phyloP scores from a whole-genome alignment of 2,797 vertebrate species.

The Thripadectes ignobilis region DNA sequence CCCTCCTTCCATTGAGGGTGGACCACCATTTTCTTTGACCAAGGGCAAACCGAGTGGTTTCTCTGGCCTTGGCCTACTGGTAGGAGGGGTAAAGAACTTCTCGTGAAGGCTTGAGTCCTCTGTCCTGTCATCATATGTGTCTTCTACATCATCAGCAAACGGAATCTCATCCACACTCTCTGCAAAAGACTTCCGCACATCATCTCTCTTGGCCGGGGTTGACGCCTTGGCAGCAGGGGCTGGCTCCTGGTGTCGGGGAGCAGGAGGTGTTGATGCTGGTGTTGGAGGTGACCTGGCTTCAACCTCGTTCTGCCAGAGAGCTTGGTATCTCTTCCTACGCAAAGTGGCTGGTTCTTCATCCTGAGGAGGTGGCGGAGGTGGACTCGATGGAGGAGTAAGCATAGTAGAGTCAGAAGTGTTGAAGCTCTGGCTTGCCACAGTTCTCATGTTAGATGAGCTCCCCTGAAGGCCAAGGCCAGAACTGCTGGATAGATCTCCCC shows the following conservation, averaged over 20 bases:
- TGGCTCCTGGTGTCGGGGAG: slow-evolving; percentile 57
- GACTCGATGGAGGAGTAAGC: slow-evolving; percentile 96
- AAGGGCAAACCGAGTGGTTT: slow-evolving; percentile 76
- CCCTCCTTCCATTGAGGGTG: slow-evolving; percentile 73
- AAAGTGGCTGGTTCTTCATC: slow-evolving; percentile 92
- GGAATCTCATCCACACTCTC: slow-evolving; percentile 97
- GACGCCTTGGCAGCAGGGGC: slow-evolving; percentile 67
- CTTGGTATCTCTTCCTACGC: slow-evolving; percentile 79
- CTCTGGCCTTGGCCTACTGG: slow-evolving; percentile 77
- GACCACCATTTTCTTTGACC: slow-evolving; percentile 86
- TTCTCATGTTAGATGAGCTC: slow-evolving; percentile 86
- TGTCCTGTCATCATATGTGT: slow-evolving; percentile 87
- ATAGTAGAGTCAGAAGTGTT: slow-evolving; percentile 91
- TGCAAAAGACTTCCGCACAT: slow-evolving; percentile 89
- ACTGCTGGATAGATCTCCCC: slow-evolving; percentile 88
- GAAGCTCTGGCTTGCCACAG: slow-evolving; percentile 85
- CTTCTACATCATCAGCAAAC: slow-evolving; percentile 95
- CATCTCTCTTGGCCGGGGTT: slow-evolving; percentile 72
- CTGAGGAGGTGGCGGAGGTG: slow-evolving; percentile 90
- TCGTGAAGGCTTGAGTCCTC: slow-evolving; percentile 84
- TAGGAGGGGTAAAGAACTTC: slow-evolving; percentile 86
- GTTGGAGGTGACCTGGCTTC: slow-evolving; percentile 53
- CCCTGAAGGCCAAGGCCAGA: slow-evolving; percentile 90
- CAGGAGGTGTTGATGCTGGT: slow-evolving; percentile 49
- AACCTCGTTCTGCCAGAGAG: slow-evolving; percentile 79